Conservation (phyloP, 1,140 invertebrate species). For the Phocides pigmalion region DNA sequence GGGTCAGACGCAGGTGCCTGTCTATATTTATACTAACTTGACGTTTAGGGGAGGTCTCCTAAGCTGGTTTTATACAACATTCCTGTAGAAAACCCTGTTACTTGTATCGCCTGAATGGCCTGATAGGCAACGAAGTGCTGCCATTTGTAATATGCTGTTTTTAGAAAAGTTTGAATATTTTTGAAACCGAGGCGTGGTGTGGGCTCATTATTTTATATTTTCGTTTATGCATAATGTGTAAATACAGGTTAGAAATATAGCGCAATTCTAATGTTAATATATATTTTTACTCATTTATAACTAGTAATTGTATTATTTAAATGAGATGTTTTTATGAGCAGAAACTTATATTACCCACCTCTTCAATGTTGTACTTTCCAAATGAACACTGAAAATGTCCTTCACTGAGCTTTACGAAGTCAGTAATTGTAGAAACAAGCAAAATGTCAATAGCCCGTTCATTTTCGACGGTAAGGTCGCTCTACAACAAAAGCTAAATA, state of each 20-base stretch:
- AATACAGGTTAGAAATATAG: no score
- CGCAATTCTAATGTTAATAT: no score
- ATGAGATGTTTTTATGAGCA: no score
- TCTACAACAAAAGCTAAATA: neutral
- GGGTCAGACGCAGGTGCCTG: constrained; percentile 9
- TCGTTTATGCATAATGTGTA: no score
- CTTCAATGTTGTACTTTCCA: neutral
- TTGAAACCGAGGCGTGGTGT: no score
- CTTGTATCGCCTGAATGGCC: neutral
- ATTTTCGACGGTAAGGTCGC: constrained; percentile 7
- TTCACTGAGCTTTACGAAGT: neutral
- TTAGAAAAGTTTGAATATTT: no score
- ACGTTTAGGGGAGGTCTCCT: neutral
- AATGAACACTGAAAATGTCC: neutral
- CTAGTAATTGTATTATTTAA: no score
- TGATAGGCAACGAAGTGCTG: neutral
- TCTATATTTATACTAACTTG: constrained; percentile 1
- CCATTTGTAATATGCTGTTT: no score
- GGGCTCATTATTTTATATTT: no score
- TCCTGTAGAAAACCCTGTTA: neutral
- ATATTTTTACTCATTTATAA: no score
- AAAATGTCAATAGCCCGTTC: neutral
- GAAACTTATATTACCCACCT: no score
- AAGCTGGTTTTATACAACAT: neutral
- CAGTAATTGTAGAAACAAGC: neutral